phyloP scores from a whole-genome alignment of 2,888 invertebrate species.

The Tortrix viridana region DNA sequence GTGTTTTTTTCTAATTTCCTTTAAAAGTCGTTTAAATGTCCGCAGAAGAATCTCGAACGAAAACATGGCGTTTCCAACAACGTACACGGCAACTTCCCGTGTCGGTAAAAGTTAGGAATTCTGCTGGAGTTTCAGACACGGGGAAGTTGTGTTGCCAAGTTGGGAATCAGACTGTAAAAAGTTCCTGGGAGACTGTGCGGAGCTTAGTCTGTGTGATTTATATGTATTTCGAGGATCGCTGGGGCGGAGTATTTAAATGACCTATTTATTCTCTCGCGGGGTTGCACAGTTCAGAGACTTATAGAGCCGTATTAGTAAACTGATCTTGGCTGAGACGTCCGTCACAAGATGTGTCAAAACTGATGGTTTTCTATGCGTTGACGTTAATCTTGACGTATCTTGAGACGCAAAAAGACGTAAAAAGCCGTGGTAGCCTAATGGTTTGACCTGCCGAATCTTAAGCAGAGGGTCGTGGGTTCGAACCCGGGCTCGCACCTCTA shows the following conservation, averaged over 20 bases:
- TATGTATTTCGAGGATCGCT: constrained; percentile 59
- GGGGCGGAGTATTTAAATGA: constrained; percentile 57
- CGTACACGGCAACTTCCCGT: constrained; percentile 29
- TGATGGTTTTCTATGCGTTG: too few species aligned
- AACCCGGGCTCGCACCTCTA: too few species aligned
- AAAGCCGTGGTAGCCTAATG: too few species aligned
- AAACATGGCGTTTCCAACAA: constrained; percentile 39
- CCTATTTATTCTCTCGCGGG: constrained; percentile 51
- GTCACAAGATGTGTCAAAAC: too few species aligned
- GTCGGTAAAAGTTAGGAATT: constrained; percentile 34
- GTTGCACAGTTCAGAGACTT: constrained; percentile 25
- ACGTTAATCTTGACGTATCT: too few species aligned
- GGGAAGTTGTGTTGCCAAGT: constrained; percentile 46
- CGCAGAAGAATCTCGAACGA: constrained; percentile 38
- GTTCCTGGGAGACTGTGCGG: constrained; percentile 50
- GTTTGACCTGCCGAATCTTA: too few species aligned
- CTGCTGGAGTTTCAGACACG: constrained; percentile 41
- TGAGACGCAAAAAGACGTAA: too few species aligned
- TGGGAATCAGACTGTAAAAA: constrained; percentile 55
- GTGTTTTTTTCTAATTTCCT: constrained; percentile 50
- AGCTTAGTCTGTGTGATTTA: constrained; percentile 63
- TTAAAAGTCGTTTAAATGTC: constrained; percentile 50
- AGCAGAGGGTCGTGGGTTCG: too few species aligned
- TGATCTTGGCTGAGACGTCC: too few species aligned
- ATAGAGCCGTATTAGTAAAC: constrained; percentile 12